Conservation (phyloP, 35 echinoderm and acorn worm species). For the Amphiura filiformis region DNA sequence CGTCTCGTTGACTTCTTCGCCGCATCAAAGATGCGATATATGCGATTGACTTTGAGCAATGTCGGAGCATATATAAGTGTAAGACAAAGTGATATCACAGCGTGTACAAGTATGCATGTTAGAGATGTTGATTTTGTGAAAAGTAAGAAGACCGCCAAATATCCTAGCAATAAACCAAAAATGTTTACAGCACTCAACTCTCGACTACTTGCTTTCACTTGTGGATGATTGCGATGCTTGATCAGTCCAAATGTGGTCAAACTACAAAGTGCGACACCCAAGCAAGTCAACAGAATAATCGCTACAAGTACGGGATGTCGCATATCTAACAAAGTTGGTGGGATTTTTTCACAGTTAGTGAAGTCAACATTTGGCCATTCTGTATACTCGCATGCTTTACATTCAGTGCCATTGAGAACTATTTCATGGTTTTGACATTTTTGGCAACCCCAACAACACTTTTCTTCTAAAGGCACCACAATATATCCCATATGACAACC, state of each 20-base stretch:
- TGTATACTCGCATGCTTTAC: neutral
- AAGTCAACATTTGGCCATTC: neutral
- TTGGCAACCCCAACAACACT: slow-evolving; percentile 26
- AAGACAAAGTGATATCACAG: neutral
- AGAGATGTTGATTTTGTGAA: neutral
- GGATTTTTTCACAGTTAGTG: neutral
- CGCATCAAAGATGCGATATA: slow-evolving; percentile 28
- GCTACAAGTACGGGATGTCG: neutral
- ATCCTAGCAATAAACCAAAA: neutral
- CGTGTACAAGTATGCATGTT: neutral
- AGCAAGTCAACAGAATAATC: neutral
- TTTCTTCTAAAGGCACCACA: neutral
- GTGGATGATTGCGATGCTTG: neutral
- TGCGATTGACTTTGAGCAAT: slow-evolving; percentile 14
- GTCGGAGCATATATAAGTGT: neutral
- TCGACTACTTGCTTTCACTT: slow-evolving; percentile 28
- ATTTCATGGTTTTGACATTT: neutral
- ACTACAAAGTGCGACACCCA: neutral
- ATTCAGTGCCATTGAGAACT: neutral
- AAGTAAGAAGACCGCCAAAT: neutral
- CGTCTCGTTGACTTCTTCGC: neutral
- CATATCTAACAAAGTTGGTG: neutral
- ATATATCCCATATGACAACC: neutral
- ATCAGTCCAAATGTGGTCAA: neutral
- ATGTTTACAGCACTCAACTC: slow-evolving; percentile 14